Conservation (phyloP, 2,797 vertebrate species). For the Nasua narica region DNA sequence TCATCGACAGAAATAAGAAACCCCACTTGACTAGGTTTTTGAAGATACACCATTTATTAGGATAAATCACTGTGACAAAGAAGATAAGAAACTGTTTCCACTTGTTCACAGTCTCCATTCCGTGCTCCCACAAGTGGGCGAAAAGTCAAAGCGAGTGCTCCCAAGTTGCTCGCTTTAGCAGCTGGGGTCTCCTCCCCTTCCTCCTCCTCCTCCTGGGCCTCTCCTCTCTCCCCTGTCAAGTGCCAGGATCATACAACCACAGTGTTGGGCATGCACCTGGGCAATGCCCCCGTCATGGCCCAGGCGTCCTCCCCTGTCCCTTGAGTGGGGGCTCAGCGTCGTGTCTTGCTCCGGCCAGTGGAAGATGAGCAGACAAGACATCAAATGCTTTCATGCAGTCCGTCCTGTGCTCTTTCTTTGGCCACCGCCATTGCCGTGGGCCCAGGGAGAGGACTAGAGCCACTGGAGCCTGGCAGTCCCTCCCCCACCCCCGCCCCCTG, state of each 20-base stretch:
- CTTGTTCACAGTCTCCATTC: neutral
- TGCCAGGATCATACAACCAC: rapidly evolving
- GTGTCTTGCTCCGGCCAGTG: neutral
- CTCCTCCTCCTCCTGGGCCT: too few species aligned
- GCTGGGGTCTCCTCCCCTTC: neutral
- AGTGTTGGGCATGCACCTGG: rapidly evolving
- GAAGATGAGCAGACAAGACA: neutral
- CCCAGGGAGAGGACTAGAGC: too few species aligned
- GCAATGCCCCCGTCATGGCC: rapidly evolving
- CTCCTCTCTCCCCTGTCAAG: too few species aligned
- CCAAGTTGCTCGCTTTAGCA: neutral
- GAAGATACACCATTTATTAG: neutral
- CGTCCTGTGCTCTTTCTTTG: too few species aligned
- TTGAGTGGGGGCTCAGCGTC: neutral
- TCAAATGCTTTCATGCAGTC: rapidly evolving
- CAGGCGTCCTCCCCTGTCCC: neutral
- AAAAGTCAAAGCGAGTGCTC: neutral
- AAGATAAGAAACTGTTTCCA: neutral
- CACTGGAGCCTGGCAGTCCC: neutral
- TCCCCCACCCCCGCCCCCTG: neutral
- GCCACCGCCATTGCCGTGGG: neutral
- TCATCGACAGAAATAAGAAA: neutral
- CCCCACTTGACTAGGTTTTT: neutral
- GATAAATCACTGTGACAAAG: neutral
- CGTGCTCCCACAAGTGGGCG: neutral